Evolutionary conservation across 1,140 invertebrate species (phyloP).

Genomic region (Brachionus calyciflorus): DNA sequence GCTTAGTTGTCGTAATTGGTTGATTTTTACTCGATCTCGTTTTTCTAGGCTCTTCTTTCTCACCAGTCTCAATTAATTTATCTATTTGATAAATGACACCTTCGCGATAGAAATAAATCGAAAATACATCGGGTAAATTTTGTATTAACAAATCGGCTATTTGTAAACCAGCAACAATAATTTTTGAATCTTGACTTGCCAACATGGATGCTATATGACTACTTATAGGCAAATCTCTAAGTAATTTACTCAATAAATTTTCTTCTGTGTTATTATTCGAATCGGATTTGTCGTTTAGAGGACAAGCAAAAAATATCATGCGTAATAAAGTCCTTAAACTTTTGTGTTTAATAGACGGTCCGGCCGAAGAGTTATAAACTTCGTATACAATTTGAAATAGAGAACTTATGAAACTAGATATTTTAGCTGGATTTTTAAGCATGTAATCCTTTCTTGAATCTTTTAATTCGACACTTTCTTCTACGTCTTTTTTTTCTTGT

Average conservation of each 20-base stretch:
- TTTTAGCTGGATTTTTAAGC: slow-evolving; percentile 69
- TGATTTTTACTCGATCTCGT: neutral
- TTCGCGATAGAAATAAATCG: slow-evolving; percentile 87
- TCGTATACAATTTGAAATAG: slow-evolving; percentile 85
- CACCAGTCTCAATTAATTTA: neutral
- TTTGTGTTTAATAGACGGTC: slow-evolving; percentile 91
- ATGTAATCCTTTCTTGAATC: slow-evolving; percentile 70
- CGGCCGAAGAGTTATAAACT: slow-evolving; percentile 93
- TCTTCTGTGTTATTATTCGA: slow-evolving; percentile 1
- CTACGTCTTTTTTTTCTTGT: neutral
- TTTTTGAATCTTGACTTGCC: slow-evolving; percentile 87
- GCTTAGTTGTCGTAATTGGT: neutral
- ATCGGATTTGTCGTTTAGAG: slow-evolving; percentile 13
- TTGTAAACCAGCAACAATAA: slow-evolving; percentile 92
- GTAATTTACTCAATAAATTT: slow-evolving; percentile 16
- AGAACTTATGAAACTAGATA: slow-evolving; percentile 76
- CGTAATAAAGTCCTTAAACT: slow-evolving; percentile 88
- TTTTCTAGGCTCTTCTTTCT: neutral
- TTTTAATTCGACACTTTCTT: neutral
- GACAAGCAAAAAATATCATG: slow-evolving; percentile 85
- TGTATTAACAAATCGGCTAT: slow-evolving; percentile 94
- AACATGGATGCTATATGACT: slow-evolving; percentile 97
- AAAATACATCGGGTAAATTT: slow-evolving; percentile 87
- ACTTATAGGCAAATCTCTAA: slow-evolving; percentile 46
- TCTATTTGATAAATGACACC: slow-evolving; percentile 58